Conservation (phyloP, 2,797 vertebrate genomes). For the Potorous gilbertii region DNA sequence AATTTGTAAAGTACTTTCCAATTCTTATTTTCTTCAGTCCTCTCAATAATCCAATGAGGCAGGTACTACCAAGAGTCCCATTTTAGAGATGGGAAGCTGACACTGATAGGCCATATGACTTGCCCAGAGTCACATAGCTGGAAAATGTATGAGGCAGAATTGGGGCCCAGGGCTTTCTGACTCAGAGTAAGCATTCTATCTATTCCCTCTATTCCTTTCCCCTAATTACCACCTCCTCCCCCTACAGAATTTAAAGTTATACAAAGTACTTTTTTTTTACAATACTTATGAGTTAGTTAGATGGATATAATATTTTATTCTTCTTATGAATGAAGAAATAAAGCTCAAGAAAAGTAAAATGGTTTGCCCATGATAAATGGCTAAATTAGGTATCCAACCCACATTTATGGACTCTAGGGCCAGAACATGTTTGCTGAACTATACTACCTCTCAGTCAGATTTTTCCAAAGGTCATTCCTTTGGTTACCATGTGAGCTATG, state of each 20-base stretch:
- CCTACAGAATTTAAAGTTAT: neutral
- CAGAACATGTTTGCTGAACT: neutral
- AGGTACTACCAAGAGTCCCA: neutral
- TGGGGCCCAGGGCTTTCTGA: neutral
- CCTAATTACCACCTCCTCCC: neutral
- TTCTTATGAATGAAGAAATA: neutral
- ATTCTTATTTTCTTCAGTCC: neutral
- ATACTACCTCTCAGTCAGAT: neutral
- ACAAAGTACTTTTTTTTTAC: neutral
- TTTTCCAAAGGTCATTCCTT: neutral
- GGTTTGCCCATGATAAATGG: neutral
- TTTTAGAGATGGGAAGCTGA: neutral
- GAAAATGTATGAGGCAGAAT: neutral
- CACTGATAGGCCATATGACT: neutral
- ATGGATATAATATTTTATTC: neutral
- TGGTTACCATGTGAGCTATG: neutral
- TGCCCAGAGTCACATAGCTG: neutral
- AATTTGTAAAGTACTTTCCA: neutral
- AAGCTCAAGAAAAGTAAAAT: neutral
- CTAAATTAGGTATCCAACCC: neutral
- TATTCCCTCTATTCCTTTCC: neutral
- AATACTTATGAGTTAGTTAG: neutral
- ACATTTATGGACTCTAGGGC: neutral
- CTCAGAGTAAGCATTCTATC: neutral
- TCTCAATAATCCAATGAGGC: neutral